A percentile compares a stretch with the other conserved stretches of the same genome.
Evolutionary conservation across 2,113 vertebrate species (phyloP).

Genomic region (Malurus cyaneus): DNA sequence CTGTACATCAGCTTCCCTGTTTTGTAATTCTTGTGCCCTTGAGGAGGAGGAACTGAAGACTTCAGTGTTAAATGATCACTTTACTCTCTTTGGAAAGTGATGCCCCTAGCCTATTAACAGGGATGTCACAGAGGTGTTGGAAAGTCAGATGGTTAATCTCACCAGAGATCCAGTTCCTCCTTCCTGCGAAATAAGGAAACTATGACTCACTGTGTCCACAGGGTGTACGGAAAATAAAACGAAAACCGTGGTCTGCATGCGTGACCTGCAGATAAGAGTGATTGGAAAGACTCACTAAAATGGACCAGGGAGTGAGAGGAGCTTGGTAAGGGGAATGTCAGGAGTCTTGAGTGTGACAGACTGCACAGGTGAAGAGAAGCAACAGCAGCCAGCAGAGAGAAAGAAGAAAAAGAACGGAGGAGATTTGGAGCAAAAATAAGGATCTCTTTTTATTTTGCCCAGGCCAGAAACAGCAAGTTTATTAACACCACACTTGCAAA

Average conservation of each 20-base stretch:
- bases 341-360: not conserved
- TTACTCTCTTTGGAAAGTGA: not conserved
- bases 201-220: slow-evolving; percentile 6
- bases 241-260: not conserved
- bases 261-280: not conserved
- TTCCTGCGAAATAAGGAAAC: slow-evolving; percentile 5
- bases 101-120: not conserved
- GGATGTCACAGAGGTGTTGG: not conserved
- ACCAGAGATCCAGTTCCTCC: not conserved
- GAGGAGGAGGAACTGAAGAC: not conserved
- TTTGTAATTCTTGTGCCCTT: not conserved
- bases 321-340: not conserved
- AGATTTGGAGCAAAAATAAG: not conserved
- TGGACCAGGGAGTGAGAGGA: not conserved
- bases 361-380: not conserved
- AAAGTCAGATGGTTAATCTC: not conserved
- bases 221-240: not conserved
- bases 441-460: not conserved
- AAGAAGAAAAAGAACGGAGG: not conserved
- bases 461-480: not conserved
- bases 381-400: not conserved
- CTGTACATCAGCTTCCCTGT: not conserved
- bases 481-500: not conserved
- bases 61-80: not conserved
- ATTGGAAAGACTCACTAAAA: not conserved